Base-by-base conservation (phyloP, 1,140 invertebrate genomes). In the Doryteuthis pealeii region DNA sequence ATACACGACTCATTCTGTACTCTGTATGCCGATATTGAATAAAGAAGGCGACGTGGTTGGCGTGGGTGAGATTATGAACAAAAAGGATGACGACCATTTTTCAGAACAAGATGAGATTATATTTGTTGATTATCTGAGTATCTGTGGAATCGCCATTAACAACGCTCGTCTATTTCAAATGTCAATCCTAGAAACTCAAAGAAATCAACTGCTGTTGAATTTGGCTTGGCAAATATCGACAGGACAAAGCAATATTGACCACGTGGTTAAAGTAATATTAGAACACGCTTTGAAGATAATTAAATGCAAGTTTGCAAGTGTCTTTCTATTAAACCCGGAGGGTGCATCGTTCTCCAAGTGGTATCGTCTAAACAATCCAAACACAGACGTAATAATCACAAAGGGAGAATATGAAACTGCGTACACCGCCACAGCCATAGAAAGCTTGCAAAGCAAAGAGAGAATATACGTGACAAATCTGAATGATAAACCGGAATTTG, bases 41-140 rank as follows among this genome's bases (percentile, higher is more conserved):
- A 95, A 95, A 84, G 95, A 97, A 80, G 96, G 95, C 0, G 95
- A 97, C 81, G 96, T 98, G 2, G 96, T 99, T 78, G 97, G 96
- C 8, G 96, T 98, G 0, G 96, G 96, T 54, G 95, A 98, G 90
- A 97, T 98, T 80, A 98, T 99, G 80, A 99, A 99, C 88, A 98
- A 98, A 74, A 76, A 82, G n/a, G 77, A 74, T 32, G 84, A 81
- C 14, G 82, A 82, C 70, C 80, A 83, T 68, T 85, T 87, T 78
- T 84, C 80, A 28, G 18, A 62, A 62, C 5, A 62, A 22, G 54
- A 62, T 18, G 54, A 62, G 26, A 62, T 6, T n/a, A 12, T 98
- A 66, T 98, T 98, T 87, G 90, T 93, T 15, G 93, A 94, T 58
- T 98, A 98, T 88, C 89, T 98, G 31, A 96, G 95, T 22, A 98